Evolutionary conservation across 2,888 invertebrate genomes (phyloP).

Genomic region (Aphidius colemani): DNA sequence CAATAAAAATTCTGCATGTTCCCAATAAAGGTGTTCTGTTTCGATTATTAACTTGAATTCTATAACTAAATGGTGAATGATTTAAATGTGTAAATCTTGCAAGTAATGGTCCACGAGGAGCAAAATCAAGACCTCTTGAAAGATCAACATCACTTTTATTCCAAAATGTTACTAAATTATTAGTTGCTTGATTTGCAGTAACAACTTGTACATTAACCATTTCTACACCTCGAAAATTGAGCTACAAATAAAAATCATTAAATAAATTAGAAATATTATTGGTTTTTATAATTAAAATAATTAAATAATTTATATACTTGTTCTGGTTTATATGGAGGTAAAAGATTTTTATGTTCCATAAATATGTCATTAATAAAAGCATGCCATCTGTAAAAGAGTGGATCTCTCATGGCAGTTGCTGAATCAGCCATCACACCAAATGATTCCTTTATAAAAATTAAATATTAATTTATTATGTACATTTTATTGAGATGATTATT

Average conservation of each 20-base stretch:
- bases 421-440: conserved; percentile 84
- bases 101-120: conserved; percentile 74
- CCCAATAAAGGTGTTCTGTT: conserved; percentile 60
- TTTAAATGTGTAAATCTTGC: conserved; percentile 80
- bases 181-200: conserved; percentile 61
- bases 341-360: conserved; percentile 72
- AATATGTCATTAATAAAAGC: conserved; percentile 79
- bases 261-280: not conserved
- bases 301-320: conserved; percentile 59
- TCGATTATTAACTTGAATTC: conserved; percentile 66
- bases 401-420: conserved; percentile 85
- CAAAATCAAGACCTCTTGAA: conserved; percentile 81
- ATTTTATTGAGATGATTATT: not conserved
- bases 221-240: conserved; percentile 69
- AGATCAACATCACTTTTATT: conserved; percentile 79
- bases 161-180: conserved; percentile 75
- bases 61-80: conserved; percentile 73
- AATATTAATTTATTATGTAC: not conserved
- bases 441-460: conserved; percentile 64
- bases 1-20: conserved; percentile 74
- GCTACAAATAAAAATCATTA: conserved; percentile 55
- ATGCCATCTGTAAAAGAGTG: conserved; percentile 86
- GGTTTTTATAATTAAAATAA: not conserved
- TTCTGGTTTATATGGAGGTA: conserved; percentile 68
- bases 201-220: conserved; percentile 65